A percentile compares a stretch with the other conserved stretches of the same genome.
Conservation (phyloP, 1,140 invertebrate genomes). For the Leptopilina boulardi region DNA sequence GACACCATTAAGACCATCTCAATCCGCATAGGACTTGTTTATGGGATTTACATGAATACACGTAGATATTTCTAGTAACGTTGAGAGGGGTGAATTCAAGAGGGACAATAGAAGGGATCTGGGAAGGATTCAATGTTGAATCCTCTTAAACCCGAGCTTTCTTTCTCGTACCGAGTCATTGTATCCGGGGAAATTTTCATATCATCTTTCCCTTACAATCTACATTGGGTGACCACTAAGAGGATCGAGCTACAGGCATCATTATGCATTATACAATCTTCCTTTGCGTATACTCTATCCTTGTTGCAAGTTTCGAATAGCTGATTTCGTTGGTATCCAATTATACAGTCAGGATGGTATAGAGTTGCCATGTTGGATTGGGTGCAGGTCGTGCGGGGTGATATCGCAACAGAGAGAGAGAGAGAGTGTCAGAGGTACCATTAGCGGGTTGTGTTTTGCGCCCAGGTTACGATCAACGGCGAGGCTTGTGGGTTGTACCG, state of each 20-base stretch:
- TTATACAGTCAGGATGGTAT: constrained; percentile 4
- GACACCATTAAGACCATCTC: constrained; percentile 1
- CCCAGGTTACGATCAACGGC: constrained; percentile 64
- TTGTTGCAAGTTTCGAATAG: constrained; percentile 29
- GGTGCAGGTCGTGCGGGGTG: constrained; percentile 45
- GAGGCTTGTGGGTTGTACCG: constrained; percentile 39
- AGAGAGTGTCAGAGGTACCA: constrained; percentile 59
- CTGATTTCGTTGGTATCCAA: constrained; percentile 12
- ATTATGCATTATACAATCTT: constrained; percentile 18
- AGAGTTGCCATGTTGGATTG: not conserved
- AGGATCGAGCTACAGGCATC: not conserved
- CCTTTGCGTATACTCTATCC: not conserved
- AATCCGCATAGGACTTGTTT: not conserved
- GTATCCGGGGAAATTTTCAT: constrained; percentile 18
- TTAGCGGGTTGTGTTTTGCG: constrained; percentile 67
- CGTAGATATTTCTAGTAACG: not conserved
- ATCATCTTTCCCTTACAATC: constrained; percentile 19
- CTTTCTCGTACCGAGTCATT: constrained; percentile 5
- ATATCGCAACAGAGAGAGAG: constrained; percentile 57
- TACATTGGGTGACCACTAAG: not conserved
- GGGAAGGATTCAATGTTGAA: not conserved
- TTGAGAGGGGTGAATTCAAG: constrained; percentile 10
- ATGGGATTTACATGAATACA: constrained; percentile 28
- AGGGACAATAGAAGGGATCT: constrained; percentile 9
- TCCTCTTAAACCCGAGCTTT: not conserved